Percentiles rank a stretch among this genome's conserved stretches.
These are phyloP conservation scores for Anguilla pacifica DNA, from an alignment of 2,797 vertebrate genomes.

Conservation along the genomic window DNA sequence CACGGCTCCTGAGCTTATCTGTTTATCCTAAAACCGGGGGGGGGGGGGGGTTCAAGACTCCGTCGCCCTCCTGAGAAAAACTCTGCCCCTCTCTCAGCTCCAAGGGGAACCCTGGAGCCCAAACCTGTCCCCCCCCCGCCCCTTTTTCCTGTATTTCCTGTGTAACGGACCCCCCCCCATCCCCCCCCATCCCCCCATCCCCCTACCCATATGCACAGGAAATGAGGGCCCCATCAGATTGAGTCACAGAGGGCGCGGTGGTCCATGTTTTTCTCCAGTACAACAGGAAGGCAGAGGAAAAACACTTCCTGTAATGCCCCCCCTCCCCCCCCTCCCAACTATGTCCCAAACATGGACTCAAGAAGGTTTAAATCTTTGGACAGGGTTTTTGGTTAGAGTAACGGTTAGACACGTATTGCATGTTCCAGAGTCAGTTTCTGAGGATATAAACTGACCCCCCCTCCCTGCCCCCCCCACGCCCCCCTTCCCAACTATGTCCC, in stretches of 20 bases:
- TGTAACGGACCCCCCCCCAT: constrained; percentile 7
- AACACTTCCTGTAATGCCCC: constrained; percentile 64
- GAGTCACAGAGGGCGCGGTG: constrained; percentile 37
- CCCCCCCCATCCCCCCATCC: background rate
- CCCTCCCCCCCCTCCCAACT: too few relatives aligned
- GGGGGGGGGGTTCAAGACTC: too few relatives aligned
- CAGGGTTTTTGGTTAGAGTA: background rate
- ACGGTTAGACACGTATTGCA: background rate
- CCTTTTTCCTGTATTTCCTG: constrained; percentile 26
- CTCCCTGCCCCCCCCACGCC: background rate
- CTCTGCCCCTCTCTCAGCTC: background rate
- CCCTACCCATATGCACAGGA: constrained; percentile 43
- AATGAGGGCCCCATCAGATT: constrained; percentile 39
- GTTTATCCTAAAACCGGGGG: constrained; percentile 36
- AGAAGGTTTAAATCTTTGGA: background rate
- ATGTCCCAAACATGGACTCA: background rate
- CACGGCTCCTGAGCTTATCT: constrained; percentile 35
- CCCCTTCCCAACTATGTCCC: background rate
- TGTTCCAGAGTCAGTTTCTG: background rate
- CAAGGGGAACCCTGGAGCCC: constrained; percentile 1
- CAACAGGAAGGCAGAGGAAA: constrained; percentile 72
- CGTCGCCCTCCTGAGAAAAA: background rate
- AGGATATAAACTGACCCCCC: background rate
- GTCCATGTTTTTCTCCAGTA: constrained; percentile 60
- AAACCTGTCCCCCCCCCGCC: background rate